Evolutionary conservation across 2,113 vertebrate species (phyloP), one percentile per base, ranked within the genome.

Genomic region (Rana temporaria): DNA sequence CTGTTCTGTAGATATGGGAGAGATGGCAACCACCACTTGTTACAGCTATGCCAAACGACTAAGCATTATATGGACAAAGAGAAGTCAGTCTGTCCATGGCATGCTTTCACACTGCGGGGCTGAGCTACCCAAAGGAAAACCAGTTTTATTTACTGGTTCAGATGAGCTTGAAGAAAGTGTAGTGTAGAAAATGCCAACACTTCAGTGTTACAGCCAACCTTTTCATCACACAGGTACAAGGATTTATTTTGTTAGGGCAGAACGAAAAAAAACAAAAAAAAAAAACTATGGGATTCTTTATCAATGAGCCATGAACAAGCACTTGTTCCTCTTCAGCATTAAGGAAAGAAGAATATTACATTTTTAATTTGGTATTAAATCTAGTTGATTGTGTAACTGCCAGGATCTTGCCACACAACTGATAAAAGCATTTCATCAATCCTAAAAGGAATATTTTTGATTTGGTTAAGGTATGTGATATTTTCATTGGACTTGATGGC

Each of bases 1-100:
- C 84, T 94, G 93, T 88, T 97, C 96, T 0, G 86, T 97, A 71
- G 96, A 97, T 82, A 94, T 96, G 93, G 95, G 96, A 0, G 91
- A 93, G 19, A 87, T 89, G 65, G 85, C 87, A 38, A 69, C 89
- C 0, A 85, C 89, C 0, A 87, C 90, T 12, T 93, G 93, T 88
- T 93, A 92, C 0, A 92, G 92, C 42, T 97, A 96, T 0, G 95
- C 96, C 90, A 95, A 96, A 88, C 92, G 94, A 34, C 88, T 97
- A 9, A 95, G 96, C 2, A 92, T 95, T n/a, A 94, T 94, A 90
- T 96, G 96, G 96, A 95, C 95, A 4, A 90, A 95, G 32, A 91
- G 96, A 74, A 97, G 96, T 84, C 96, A 96, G 89, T 97, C 96
- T 0, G 92, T 96, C 34, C 96, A 97, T 0, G 96, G 96, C 30